These are phyloP conservation scores for Mastigias papua DNA, from an alignment of 30 jellyfish, hydroid and myxozoan genomes.

Conservation along the genomic window DNA sequence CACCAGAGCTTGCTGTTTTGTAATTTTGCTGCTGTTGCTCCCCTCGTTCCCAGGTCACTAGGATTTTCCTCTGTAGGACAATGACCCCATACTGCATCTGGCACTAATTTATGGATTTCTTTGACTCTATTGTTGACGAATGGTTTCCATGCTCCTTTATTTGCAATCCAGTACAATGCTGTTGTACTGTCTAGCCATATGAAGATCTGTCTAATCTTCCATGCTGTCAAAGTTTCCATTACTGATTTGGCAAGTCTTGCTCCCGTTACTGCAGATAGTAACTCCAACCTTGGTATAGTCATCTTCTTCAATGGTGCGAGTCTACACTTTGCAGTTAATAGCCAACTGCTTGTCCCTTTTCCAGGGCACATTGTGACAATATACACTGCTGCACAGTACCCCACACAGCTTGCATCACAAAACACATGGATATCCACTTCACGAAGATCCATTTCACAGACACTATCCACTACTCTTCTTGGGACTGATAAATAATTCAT, in stretches of 20 bases:
- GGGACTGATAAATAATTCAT: neutral
- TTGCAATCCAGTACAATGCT: slow-evolving; percentile 58
- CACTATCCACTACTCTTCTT: neutral
- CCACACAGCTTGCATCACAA: slow-evolving; percentile 52
- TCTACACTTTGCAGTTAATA: slow-evolving; percentile 42
- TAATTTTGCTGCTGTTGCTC: neutral
- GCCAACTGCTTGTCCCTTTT: neutral
- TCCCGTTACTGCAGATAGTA: slow-evolving; percentile 20
- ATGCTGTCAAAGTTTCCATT: neutral
- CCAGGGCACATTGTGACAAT: neutral
- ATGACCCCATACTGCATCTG: slow-evolving; percentile 13
- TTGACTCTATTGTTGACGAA: slow-evolving; percentile 39
- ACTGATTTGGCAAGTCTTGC: slow-evolving; percentile 23
- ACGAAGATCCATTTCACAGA: neutral
- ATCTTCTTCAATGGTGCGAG: slow-evolving; percentile 16
- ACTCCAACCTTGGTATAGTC: slow-evolving; percentile 38
- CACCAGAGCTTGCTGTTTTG: slow-evolving; percentile 11
- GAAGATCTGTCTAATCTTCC: slow-evolving; percentile 4
- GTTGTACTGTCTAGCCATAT: slow-evolving; percentile 74
- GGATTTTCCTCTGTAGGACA: slow-evolving; percentile 61
- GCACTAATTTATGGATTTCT: neutral
- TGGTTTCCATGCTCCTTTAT: slow-evolving; percentile 28
- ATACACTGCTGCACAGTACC: slow-evolving; percentile 54
- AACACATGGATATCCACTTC: slow-evolving; percentile 10
- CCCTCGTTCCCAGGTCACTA: slow-evolving; percentile 43